Conservation (phyloP, 1,140 invertebrate genomes). For the Thrips palmi region DNA sequence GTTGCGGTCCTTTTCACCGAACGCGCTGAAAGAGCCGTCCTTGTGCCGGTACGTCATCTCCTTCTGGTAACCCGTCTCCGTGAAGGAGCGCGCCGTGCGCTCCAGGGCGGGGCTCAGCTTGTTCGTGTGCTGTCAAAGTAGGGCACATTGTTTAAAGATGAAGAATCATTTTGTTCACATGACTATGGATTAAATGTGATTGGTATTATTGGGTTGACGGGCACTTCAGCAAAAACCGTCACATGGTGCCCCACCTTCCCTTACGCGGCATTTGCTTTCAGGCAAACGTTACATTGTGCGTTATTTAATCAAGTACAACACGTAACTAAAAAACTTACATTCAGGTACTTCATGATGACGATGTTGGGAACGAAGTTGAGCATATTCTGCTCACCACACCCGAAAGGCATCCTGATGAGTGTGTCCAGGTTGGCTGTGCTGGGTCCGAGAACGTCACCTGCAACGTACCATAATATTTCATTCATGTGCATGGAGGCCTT, state of each 20-base stretch:
- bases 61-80: conserved; percentile 80
- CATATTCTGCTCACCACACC: conserved; percentile 93
- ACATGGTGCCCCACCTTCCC: no score
- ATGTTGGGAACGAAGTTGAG: conserved; percentile 82
- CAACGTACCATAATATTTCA: no score
- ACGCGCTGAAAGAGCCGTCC: conserved; percentile 92
- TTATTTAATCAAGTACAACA: no score
- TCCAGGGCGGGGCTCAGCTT: conserved; percentile 45
- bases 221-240: no score
- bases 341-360: conserved; percentile 63
- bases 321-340: conserved; percentile 26
- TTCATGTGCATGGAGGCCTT: no score
- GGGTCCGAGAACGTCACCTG: conserved; percentile 54
- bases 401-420: conserved; percentile 65
- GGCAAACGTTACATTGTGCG: no score
- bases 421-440: conserved; percentile 53
- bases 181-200: background rate
- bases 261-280: no score
- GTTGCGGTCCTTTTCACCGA: conserved; percentile 56
- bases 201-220: no score
- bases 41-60: conserved; percentile 73
- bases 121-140: conserved; percentile 32
- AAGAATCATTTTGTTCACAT: conserved; percentile 17
- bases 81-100: conserved; percentile 47
- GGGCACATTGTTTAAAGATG: no score